Evolutionary conservation across 2,113 vertebrate species (phyloP), one percentile per base, ranked within the genome.

Genomic region (Mesitornis unicolor): DNA sequence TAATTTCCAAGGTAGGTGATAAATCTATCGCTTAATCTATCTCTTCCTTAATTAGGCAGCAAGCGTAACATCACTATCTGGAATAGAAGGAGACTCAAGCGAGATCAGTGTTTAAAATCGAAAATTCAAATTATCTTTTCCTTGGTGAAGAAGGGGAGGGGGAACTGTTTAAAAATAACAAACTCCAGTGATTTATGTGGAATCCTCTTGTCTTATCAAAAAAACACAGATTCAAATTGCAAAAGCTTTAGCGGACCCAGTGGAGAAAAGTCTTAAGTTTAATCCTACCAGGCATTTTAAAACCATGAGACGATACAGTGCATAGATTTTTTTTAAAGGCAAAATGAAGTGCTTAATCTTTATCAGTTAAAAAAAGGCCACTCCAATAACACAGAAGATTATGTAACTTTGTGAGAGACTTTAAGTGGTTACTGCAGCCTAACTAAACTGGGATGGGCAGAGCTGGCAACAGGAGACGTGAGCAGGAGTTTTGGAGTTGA

Each of bases 291-390:
- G 82, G 60, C 82, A 22, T 85, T 91, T 93, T 84, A 92, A 94
- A 93, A 65, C 67, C 51, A 21, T 43, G 50, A 84, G 56, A 86
- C 1, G 51, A 90, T 90, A 74, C 3, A 11, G n/a, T 90, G 60
- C 40, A 59, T 26, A 87, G 79, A 90, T 83, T 93, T 95, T 83
- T 93, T 95, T 83, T 48, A 90, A 78, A 91, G 29, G 68, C 51
- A 71, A 90, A 96, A 93, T 68, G n/a, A 95, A 94, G 53, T 68
- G n/a, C 70, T 90, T 93, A 83, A 92, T 88, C 78, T 95, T 90
- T 21, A 77, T 80, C 64, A 86, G 85, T 90, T 95, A 31, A 76
- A 76, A 83, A 91, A 82, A 85, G 68, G 68, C 87, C 28, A 51
- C 28, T 89, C 57, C 79, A 90, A 47, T 88, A 88, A 70, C 68